A percentile compares a stretch with the other conserved stretches of the same genome.
These are phyloP conservation scores for Petrocephalus schoutedeni DNA, from an alignment of 2,797 vertebrate species.

Conservation along the genomic window DNA sequence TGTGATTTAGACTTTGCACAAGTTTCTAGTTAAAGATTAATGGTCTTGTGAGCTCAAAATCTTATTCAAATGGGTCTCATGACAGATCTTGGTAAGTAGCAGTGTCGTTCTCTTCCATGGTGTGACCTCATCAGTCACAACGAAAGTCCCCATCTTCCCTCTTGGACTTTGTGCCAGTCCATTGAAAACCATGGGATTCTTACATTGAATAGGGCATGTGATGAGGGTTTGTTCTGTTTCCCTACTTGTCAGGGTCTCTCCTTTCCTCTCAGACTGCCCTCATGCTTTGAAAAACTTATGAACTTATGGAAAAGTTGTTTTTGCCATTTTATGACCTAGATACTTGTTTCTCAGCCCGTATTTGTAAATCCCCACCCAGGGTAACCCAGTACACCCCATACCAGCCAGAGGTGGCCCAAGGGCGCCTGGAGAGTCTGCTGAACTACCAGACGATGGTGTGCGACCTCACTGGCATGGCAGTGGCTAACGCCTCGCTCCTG, in stretches of 20 bases:
- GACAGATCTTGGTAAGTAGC: neutral
- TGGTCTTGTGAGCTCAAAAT: neutral
- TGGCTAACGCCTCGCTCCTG: conserved; percentile 87
- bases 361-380: conserved; percentile 58
- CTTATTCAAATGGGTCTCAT: neutral
- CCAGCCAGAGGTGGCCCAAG: conserved; percentile 93
- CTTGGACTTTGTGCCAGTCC: neutral
- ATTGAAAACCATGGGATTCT: neutral
- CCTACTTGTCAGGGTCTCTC: neutral
- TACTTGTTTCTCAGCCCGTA: neutral
- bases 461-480: conserved; percentile 87
- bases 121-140: neutral
- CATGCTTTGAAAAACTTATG: neutral
- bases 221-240: neutral
- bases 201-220: neutral
- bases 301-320: neutral
- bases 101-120: neutral
- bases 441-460: conserved; percentile 99
- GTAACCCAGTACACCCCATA: conserved; percentile 97
- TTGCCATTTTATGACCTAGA: neutral
- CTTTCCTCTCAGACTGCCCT: neutral
- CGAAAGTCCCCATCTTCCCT: neutral
- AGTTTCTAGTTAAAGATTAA: neutral
- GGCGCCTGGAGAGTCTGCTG: conserved; percentile 88
- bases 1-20: neutral